A percentile compares a stretch with the other conserved stretches of the same genome.
Conservation (phyloP, 2,888 invertebrate genomes). For the Agriopis aurantiaria region DNA sequence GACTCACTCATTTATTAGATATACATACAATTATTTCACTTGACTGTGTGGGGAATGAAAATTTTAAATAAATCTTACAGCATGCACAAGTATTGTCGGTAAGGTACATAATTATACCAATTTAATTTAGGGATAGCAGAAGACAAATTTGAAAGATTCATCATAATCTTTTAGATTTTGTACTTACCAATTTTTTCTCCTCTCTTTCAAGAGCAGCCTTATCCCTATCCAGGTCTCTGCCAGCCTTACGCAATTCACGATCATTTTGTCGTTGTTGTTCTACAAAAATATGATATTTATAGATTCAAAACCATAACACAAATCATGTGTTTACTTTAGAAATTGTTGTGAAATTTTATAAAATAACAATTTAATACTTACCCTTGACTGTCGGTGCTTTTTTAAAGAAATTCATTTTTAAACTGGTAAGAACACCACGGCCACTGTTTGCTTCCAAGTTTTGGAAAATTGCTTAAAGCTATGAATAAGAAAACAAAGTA, state of each 20-base stretch:
- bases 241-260: constrained; percentile 91
- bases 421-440: background rate
- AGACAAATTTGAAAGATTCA: too few relatives aligned
- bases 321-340: background rate
- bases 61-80: too few relatives aligned
- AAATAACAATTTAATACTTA: constrained; percentile 47
- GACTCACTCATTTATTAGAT: background rate
- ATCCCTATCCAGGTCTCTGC: constrained; percentile 94
- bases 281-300: constrained; percentile 56
- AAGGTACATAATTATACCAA: too few relatives aligned
- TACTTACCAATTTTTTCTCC: constrained; percentile 93
- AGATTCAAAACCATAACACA: background rate
- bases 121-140: too few relatives aligned
- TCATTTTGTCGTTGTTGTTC: constrained; percentile 95
- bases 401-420: constrained; percentile 84
- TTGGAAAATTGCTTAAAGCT: too few relatives aligned
- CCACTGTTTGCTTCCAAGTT: too few relatives aligned
- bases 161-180: too few relatives aligned
- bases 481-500: background rate
- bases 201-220: constrained; percentile 93
- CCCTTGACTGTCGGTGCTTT: constrained; percentile 89
- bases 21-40: background rate
- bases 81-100: too few relatives aligned
- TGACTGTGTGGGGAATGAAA: background rate
- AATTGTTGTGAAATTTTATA: background rate